Percentiles rank a stretch among this genome's conserved stretches.
phyloP scores from a whole-genome alignment of 2,113 vertebrate species.

The Astur gentilis region DNA sequence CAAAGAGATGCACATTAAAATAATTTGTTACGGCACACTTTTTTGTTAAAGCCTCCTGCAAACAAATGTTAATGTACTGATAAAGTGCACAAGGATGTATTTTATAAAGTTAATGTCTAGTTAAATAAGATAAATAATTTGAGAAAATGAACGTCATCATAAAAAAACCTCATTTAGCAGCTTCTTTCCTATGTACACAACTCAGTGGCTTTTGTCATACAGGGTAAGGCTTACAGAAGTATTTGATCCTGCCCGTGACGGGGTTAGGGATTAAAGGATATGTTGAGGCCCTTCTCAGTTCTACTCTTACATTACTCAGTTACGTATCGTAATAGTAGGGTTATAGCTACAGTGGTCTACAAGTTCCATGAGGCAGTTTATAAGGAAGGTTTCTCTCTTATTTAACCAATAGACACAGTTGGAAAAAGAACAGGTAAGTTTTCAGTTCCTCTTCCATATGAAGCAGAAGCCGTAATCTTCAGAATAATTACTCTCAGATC shows the following conservation, averaged over 20 bases:
- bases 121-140: background rate
- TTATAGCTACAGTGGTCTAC: background rate
- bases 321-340: background rate
- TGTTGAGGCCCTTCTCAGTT: background rate
- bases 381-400: background rate
- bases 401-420: background rate
- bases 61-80: background rate
- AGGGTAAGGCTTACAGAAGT: background rate
- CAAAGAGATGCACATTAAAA: background rate
- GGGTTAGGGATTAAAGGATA: background rate
- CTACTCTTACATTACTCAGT: background rate
- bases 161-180: background rate
- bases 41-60: background rate
- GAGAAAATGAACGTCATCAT: background rate
- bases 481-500: background rate
- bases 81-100: background rate
- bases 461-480: background rate
- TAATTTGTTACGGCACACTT: background rate
- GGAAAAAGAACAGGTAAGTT: background rate
- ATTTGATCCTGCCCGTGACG: background rate
- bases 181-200: background rate
- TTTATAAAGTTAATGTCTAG: background rate
- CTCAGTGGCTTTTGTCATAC: background rate
- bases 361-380: background rate
- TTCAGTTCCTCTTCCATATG: background rate